Base-by-base conservation (phyloP, 2,797 vertebrate genomes). In the Rhinella marina region DNA sequence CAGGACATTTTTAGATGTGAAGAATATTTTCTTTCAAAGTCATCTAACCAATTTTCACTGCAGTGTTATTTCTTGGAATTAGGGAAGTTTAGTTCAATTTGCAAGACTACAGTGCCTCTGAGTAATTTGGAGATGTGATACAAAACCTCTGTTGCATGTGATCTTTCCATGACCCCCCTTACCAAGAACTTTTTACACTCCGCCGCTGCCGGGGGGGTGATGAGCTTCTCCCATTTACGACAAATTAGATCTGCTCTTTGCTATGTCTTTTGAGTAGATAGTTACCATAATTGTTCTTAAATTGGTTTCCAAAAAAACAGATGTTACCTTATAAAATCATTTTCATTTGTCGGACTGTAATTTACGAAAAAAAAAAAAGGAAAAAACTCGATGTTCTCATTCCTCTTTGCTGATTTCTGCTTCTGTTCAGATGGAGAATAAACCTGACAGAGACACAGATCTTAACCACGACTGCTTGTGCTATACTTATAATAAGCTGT, bases 281-380 rank as follows among this genome's bases (percentile, higher is more conserved):
- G 88, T 89, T 89, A 89, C 84, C 80, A 86, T 89, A 89, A 89
- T 89, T 86, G 88, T 79, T 68, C 88, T 89, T 89, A 86, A 89
- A 89, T 86, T 89, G 84, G 84, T 89, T 86, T 86, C 88, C 86
- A 79, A 89, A 89, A 50, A 86, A 86, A 88, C 82, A 88, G 83
- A 86, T 89, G 88, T 86, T 89, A 82, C 77, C 79, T 86, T 86
- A 88, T 73, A 85, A 88, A 88, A 88, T 86, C 48, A 88, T 88
- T 89, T 89, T 86, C 88, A 70, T 86, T 89, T 89, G 88, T 86
- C 27, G 70, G 88, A 82, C 72, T 89, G 57, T 86, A 86, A 77
- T 89, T 82, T 83, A 76, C 76, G 21, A 78, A 84, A 68, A 80
- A 79, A 80, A 79, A 29, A 41, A 64, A 48, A 48, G 59, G 54